Base-by-base conservation (phyloP, 2,888 invertebrate species). In the Strigamia maritima region DNA sequence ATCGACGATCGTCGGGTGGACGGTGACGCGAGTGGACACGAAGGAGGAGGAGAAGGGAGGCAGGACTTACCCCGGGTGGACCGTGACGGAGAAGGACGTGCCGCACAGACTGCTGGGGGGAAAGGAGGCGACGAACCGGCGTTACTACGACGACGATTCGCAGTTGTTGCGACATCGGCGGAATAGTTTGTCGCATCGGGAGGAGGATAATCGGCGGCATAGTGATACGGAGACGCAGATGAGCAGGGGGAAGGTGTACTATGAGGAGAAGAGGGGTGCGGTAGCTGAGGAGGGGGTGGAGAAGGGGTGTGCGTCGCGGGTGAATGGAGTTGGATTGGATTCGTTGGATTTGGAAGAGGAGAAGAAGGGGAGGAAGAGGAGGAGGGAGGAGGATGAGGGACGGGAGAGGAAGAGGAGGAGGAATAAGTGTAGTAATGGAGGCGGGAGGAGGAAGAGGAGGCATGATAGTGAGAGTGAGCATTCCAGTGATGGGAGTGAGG, bases 1-100 rank as follows among this genome's bases (percentile, higher is more conserved):
- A 80, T 86, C 86, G 10, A 86, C 86, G 1, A 2, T 31, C 31
- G 83, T 85, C 75, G 86, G 84, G 26, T 86, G 86, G 86, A 83
- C 83, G 38, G 84, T 85, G 7, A 82, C 81, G 22, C 83, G 83
- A 31, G 81, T 81, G 79, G 80, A 81, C n/a, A 7, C 4, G 26
- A 81, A 81, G 10, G 60, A 75, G 54, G 76, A 77, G n/a, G 79
- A 65, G 22, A 79, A 81, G 12, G 81, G 81, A 24, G 83, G 83
- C 22, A 75, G 81, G 60, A 81, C 81, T 24, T 80, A 76, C 78
- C 78, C 81, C 7, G 83, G 83, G 28, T 83, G 83, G 83, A 83
- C 81, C 65, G 81, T 83, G 19, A 81, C 81, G 44, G 60, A 54
- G 60, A n/a, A 54, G 19, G 60, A 54, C 7, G 31, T 31, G 22